Evolutionary conservation across 2,888 invertebrate genomes (phyloP).

Genomic region (Mimumesa dahlbomi): DNA sequence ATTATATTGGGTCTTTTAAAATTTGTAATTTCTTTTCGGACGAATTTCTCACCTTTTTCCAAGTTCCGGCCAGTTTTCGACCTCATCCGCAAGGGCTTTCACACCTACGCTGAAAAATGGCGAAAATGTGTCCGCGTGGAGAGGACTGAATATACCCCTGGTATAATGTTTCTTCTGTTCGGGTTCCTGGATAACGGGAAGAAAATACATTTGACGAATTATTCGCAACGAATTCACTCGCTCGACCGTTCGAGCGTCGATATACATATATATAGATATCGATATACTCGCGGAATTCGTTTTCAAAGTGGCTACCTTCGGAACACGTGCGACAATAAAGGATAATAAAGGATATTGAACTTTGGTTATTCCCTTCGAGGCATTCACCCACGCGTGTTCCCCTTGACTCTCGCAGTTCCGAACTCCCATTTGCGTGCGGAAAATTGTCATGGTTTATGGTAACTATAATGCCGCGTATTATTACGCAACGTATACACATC

Average conservation of each 20-base stretch:
- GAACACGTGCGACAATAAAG: conserved; percentile 30
- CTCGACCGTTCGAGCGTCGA: background rate
- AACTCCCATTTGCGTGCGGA: conserved; percentile 32
- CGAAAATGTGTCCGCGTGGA: conserved; percentile 44
- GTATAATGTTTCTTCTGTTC: conserved; percentile 52
- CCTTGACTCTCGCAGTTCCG: conserved; percentile 23
- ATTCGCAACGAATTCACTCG: background rate
- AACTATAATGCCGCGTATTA: conserved; percentile 26
- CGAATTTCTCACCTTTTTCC: conserved; percentile 54
- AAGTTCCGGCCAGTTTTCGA: conserved; percentile 67
- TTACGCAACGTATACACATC: conserved; percentile 17
- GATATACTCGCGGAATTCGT: conserved; percentile 5
- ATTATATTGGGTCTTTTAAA: too few species aligned
- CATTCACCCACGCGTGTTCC: conserved; percentile 12
- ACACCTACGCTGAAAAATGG: conserved; percentile 53
- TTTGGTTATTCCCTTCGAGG: conserved; percentile 32
- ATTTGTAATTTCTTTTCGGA: too few species aligned
- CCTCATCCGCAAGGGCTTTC: conserved; percentile 50
- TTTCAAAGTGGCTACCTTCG: background rate
- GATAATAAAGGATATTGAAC: conserved; percentile 43
- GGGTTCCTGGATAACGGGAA: conserved; percentile 62
- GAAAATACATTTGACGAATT: background rate
- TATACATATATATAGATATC: too few species aligned
- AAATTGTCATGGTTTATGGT: conserved; percentile 29
- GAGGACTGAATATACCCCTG: conserved; percentile 61